Percentiles rank a stretch among this genome's conserved stretches.
Conservation (phyloP, 2,888 invertebrate species). For the Cerceris rybyensis region DNA sequence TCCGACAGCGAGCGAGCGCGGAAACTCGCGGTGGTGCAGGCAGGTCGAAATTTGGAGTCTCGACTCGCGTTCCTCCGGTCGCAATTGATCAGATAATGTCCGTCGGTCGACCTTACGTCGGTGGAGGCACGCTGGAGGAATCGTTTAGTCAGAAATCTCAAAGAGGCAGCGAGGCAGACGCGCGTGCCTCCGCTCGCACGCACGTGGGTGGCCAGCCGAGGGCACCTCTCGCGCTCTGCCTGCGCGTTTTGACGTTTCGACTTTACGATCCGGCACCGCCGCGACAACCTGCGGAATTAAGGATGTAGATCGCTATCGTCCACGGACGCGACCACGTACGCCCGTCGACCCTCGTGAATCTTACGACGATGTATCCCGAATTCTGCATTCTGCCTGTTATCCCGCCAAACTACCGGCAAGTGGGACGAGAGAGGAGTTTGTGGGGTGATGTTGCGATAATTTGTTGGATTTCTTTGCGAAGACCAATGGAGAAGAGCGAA, state of each 20-base stretch:
- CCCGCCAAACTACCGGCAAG: slow-evolving; percentile 30
- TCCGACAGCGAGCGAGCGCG: too few species aligned
- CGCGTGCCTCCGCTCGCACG: slow-evolving; percentile 40
- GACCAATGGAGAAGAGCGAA: too few species aligned
- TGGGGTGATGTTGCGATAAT: too few species aligned
- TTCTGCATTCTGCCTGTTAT: slow-evolving; percentile 50
- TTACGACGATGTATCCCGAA: slow-evolving; percentile 39
- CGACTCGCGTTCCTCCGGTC: too few species aligned
- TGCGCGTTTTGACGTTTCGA: slow-evolving; percentile 71
- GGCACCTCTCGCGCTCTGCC: slow-evolving; percentile 24
- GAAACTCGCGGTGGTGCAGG: too few species aligned
- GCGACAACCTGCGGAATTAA: slow-evolving; percentile 69
- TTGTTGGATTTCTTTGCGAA: neutral
- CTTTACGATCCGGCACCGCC: slow-evolving; percentile 64
- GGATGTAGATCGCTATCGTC: slow-evolving; percentile 69
- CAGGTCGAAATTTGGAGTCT: too few species aligned
- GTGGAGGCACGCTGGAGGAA: too few species aligned
- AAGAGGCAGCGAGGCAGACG: neutral
- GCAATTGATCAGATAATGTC: too few species aligned
- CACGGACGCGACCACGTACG: slow-evolving; percentile 45
- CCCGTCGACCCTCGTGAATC: slow-evolving; percentile 52
- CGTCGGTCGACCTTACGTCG: too few species aligned
- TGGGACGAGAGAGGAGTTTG: slow-evolving; percentile 8
- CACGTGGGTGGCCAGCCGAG: slow-evolving; percentile 59
- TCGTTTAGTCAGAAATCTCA: neutral